Conservation (phyloP, 2,113 vertebrate genomes). For the Mungos mungo region DNA sequence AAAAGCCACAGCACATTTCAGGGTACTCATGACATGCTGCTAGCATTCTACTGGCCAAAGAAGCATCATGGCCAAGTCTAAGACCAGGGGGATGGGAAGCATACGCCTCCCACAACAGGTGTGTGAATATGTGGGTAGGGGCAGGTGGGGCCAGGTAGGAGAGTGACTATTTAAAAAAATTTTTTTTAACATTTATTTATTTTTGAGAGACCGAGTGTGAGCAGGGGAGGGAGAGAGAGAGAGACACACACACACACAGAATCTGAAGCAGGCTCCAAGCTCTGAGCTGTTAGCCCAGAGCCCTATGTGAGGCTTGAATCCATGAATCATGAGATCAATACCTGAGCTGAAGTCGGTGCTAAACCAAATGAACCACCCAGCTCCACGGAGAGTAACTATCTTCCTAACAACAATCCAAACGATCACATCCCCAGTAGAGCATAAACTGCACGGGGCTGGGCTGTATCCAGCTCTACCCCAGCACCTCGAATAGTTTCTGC, state of each 20-base stretch:
- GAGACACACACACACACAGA: no score
- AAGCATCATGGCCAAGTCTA: neutral
- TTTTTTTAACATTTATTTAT: no score
- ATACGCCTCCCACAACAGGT: neutral
- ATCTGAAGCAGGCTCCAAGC: no score
- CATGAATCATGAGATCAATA: no score
- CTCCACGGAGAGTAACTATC: neutral
- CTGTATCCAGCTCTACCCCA: neutral
- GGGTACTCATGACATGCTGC: accelerated
- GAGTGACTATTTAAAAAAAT: neutral
- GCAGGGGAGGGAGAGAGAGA: no score
- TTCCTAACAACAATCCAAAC: neutral
- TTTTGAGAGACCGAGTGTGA: no score
- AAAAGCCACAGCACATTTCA: neutral
- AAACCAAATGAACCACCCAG: no score
- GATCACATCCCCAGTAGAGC: neutral
- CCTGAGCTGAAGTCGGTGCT: no score
- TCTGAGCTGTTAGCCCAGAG: no score
- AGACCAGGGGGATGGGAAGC: neutral
- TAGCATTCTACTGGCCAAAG: neutral
- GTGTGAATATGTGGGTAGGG: neutral
- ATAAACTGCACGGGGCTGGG: neutral
- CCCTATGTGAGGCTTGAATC: no score
- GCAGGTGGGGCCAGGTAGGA: accelerated
- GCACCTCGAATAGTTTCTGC: neutral